Percentiles rank a stretch among this genome's conserved stretches.
Conservation (phyloP, 2,888 invertebrate species). For the Erebia palarica region DNA sequence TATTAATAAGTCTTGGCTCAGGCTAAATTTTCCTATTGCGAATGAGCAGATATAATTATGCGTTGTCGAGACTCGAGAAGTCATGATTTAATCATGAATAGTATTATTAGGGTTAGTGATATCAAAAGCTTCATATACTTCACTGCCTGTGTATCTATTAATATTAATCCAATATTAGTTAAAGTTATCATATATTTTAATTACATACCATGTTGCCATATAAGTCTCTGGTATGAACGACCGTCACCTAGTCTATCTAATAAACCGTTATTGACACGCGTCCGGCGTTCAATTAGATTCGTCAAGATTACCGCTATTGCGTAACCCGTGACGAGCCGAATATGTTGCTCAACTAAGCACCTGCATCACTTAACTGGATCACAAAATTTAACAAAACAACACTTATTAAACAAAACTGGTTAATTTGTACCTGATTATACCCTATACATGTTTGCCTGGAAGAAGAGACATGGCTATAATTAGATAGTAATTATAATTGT, state of each 20-base stretch:
- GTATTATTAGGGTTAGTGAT: not conserved
- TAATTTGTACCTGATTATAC: not conserved
- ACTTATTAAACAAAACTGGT: constrained; percentile 8
- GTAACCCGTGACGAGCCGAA: constrained; percentile 66
- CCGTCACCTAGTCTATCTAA: constrained; percentile 58
- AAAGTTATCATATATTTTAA: not conserved
- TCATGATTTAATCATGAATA: not conserved
- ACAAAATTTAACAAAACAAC: constrained; percentile 45
- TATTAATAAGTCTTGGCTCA: too few relatives aligned
- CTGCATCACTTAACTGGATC: constrained; percentile 62
- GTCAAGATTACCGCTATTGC: constrained; percentile 68
- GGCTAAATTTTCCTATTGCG: not conserved
- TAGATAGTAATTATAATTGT: not conserved
- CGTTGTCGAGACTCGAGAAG: not conserved
- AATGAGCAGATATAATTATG: not conserved
- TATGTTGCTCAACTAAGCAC: constrained; percentile 70
- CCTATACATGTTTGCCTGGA: not conserved
- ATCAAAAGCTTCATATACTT: not conserved
- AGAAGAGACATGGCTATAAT: not conserved
- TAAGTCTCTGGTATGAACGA: constrained; percentile 52
- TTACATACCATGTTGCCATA: not conserved
- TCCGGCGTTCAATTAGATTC: constrained; percentile 58
- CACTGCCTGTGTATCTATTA: not conserved
- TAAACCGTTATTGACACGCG: constrained; percentile 70
- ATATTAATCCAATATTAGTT: not conserved